These are phyloP conservation scores for Ictalurus furcatus DNA, from an alignment of 2,113 vertebrate genomes.

Conservation along the genomic window DNA sequence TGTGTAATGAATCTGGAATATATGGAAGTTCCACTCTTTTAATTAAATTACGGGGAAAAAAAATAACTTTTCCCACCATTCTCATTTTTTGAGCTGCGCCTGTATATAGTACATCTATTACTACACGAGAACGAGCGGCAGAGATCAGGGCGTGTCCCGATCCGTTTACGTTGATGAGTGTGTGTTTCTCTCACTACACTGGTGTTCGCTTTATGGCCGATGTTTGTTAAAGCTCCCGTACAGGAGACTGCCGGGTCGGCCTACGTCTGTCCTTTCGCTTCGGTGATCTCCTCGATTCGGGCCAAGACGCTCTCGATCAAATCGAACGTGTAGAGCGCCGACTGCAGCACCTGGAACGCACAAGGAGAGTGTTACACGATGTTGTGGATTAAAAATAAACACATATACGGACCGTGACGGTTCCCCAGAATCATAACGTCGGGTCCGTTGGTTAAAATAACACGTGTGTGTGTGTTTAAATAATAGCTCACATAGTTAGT, in stretches of 20 bases:
- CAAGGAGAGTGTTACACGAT: not conserved
- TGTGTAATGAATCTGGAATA: too few relatives aligned
- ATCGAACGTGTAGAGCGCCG: slow-evolving; percentile 93
- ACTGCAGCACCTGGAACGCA: slow-evolving; percentile 84
- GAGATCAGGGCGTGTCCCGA: not conserved
- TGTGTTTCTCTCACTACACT: not conserved
- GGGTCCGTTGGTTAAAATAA: not conserved
- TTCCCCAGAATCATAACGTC: not conserved
- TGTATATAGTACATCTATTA: not conserved
- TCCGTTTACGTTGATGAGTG: not conserved
- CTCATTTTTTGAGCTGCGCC: too few relatives aligned
- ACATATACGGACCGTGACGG: not conserved
- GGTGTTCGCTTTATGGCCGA: not conserved
- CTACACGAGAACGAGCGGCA: not conserved
- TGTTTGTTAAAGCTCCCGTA: not conserved
- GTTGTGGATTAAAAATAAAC: not conserved
- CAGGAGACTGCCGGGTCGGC: not conserved
- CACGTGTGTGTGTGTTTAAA: not conserved
- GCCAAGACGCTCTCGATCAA: slow-evolving; percentile 95
- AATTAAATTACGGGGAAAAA: too few relatives aligned
- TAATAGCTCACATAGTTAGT: not conserved
- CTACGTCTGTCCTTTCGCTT: slow-evolving; percentile 75
- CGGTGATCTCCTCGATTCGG: slow-evolving; percentile 91
- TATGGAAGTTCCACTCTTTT: too few relatives aligned
- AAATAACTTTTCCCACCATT: too few relatives aligned